Percentiles rank a stretch among this genome's conserved stretches.
These are phyloP conservation scores for Palythoa heliodiscus DNA, from an alignment of 92 coral and sea anemone genomes.

Conservation along the genomic window DNA sequence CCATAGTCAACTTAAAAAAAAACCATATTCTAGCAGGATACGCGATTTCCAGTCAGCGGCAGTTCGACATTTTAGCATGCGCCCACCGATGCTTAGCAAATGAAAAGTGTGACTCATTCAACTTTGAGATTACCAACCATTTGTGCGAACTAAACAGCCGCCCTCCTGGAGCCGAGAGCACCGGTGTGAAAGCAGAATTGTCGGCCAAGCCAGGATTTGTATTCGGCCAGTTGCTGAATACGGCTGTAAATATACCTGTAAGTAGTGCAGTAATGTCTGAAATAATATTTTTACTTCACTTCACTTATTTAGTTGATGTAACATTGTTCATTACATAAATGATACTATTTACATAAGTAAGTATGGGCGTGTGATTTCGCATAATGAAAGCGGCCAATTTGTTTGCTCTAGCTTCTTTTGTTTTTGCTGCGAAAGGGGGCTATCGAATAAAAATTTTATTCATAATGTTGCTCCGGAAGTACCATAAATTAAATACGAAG, in stretches of 20 bases:
- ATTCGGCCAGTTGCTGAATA: not conserved
- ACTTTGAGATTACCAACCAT: not conserved
- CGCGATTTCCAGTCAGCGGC: not conserved
- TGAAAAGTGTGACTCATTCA: not conserved
- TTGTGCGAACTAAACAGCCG: not conserved
- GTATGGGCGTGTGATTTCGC: too few relatives aligned
- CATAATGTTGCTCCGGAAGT: too few relatives aligned
- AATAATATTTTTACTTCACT: too few relatives aligned
- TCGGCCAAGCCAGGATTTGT: not conserved
- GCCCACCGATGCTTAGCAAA: not conserved
- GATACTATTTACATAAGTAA: too few relatives aligned
- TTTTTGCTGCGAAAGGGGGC: too few relatives aligned
- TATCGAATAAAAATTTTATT: too few relatives aligned
- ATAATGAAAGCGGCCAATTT: too few relatives aligned
- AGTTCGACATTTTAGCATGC: not conserved
- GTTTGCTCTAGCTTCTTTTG: too few relatives aligned
- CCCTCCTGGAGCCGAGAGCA: not conserved
- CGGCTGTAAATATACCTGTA: not conserved
- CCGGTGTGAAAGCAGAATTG: not conserved
- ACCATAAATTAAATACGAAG: too few relatives aligned
- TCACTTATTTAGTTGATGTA: too few relatives aligned
- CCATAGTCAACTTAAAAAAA: not conserved
- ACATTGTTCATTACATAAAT: too few relatives aligned
- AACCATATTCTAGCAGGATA: not conserved
- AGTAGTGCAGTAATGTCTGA: too few relatives aligned